Base-by-base conservation (phyloP, 2,888 invertebrate genomes). In the Scrobipalpa atriplicella region DNA sequence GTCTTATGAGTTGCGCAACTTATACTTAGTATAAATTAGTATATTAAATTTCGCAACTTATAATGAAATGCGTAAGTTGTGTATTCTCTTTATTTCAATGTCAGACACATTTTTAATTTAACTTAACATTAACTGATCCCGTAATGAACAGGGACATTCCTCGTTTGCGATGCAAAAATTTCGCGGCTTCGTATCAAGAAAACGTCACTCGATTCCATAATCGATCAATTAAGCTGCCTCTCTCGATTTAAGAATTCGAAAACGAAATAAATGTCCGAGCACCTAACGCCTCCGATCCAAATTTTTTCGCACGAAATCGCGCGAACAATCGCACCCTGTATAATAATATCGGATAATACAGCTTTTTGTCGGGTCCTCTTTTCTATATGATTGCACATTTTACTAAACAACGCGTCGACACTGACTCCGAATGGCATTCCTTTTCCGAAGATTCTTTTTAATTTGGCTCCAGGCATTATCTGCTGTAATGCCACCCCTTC, bases 311-410 rank as follows among this genome's bases (percentile, higher is more conserved):
- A 80, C 83, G 80, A 70, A 73, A 76, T 78, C 83, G 76, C 80
- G 80, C 81, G 79, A 81, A 84, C 83, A 86, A 82, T 85, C 83
- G 80, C 74, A 71, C 78, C 78, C 77, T 77, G 77, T 82, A 79
- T 80, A 78, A 81, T 84, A 83, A 83, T 84, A 85, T 81, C 78
- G 78, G 81, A 82, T 84, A 86, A 84, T 83, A 81, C 79, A 78
- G 76, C 80, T 85, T 86, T 87, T 85, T 85, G 81, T 79, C 75
- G 72, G 74, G 78, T 79, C 75, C 78, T 78, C 78, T 78, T 63
- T 87, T 88, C 89, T 87, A 81, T 89, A 85, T 83, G 85, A 87
- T 85, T 89, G 87, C 90, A 87, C 87, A 88, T 86, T 89, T 87
- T 80, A 83, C 87, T 86, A 88, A 88, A 86, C 87, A 87, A 82